A percentile compares a stretch with the other conserved stretches of the same genome.
Conservation (phyloP, 2,797 vertebrate genomes). For the Channa striata region DNA sequence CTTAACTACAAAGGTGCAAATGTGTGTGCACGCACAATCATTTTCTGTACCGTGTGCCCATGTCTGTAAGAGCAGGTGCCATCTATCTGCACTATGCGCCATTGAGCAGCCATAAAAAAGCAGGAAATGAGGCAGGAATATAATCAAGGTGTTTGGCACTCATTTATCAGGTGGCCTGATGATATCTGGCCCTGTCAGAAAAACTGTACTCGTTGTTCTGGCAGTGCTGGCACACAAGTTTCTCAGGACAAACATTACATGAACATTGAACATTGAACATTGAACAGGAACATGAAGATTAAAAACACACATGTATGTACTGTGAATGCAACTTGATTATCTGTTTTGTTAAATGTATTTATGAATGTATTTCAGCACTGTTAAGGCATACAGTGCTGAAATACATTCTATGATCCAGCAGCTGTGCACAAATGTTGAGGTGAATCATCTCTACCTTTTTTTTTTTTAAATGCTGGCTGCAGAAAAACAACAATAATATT, state of each 20-base stretch:
- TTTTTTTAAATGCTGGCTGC: conserved; percentile 41
- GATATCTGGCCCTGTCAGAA: conserved; percentile 40
- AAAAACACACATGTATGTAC: too few species aligned
- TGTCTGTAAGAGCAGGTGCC: conserved; percentile 45
- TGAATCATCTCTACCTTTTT: conserved; percentile 53
- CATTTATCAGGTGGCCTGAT: conserved; percentile 61
- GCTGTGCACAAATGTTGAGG: conserved; percentile 29
- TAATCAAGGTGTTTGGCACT: conserved; percentile 71
- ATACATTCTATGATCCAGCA: conserved; percentile 20
- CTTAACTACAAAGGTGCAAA: conserved; percentile 17
- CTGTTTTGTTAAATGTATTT: not conserved
- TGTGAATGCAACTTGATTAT: not conserved
- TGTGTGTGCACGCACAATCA: not conserved
- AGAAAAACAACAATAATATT: conserved; percentile 54
- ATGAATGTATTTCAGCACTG: too few species aligned
- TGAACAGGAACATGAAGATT: too few species aligned
- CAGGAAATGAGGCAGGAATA: conserved; percentile 77
- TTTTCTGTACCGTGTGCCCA: conserved; percentile 16
- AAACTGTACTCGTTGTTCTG: conserved; percentile 23
- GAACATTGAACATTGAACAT: too few species aligned
- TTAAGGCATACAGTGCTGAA: not conserved
- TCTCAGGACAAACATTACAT: conserved; percentile 1
- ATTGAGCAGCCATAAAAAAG: conserved; percentile 74
- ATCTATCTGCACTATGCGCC: conserved; percentile 68
- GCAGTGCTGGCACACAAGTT: not conserved